Evolutionary conservation across 1,140 invertebrate species (phyloP).

Genomic region (Hylyphantes graminicola): DNA sequence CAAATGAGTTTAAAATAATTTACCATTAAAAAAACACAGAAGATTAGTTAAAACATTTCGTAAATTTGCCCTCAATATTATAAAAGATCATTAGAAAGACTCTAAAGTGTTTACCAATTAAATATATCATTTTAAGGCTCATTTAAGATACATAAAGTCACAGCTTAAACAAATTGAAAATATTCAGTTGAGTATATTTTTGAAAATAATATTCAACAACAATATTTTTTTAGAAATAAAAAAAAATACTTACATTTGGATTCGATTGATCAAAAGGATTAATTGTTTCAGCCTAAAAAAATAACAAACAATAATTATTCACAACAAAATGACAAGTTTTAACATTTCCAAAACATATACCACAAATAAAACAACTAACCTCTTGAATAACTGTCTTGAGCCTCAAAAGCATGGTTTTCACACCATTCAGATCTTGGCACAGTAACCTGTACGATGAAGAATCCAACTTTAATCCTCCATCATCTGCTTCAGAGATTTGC

Average conservation of each 20-base stretch:
- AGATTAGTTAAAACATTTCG: too few species aligned
- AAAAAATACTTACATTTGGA: conserved; percentile 66
- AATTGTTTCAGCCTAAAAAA: conserved; percentile 77
- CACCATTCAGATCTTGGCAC: conserved; percentile 80
- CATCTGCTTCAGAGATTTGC: conserved; percentile 66
- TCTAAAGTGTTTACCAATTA: too few species aligned
- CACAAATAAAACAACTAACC: conserved; percentile 62
- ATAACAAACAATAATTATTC: conserved; percentile 10
- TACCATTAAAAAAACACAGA: too few species aligned
- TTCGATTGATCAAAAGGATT: conserved; percentile 78
- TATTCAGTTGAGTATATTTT: background rate
- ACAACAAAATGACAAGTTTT: background rate
- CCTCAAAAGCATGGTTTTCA: conserved; percentile 82
- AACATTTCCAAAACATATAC: background rate
- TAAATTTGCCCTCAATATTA: too few species aligned
- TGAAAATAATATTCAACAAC: background rate
- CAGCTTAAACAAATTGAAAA: too few species aligned
- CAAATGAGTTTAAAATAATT: too few species aligned
- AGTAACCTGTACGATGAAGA: conserved; percentile 76
- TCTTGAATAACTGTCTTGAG: conserved; percentile 82
- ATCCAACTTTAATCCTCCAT: conserved; percentile 74
- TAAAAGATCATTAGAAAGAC: too few species aligned
- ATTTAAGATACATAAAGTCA: too few species aligned
- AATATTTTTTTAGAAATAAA: background rate
- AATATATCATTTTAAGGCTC: too few species aligned